phyloP scores from a whole-genome alignment of 2,888 invertebrate genomes.

The Scaptomyza polygonia region DNA sequence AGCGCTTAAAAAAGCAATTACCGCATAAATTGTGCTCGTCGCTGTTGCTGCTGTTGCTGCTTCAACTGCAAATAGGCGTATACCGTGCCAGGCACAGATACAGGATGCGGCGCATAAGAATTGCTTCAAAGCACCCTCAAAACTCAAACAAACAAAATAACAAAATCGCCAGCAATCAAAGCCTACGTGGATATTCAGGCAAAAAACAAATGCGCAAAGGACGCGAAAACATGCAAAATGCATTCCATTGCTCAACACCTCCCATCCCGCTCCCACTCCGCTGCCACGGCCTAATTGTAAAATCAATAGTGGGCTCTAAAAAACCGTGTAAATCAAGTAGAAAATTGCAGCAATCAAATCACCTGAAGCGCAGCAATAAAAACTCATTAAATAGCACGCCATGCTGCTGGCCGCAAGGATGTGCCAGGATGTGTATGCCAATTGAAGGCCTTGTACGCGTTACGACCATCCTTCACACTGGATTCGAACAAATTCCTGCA shows the following conservation, averaged over 20 bases:
- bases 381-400: slow-evolving; percentile 74
- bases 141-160: slow-evolving; percentile 12
- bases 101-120: slow-evolving; percentile 69
- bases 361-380: slow-evolving; percentile 78
- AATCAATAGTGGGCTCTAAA: slow-evolving; percentile 69
- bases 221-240: slow-evolving; percentile 77
- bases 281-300: slow-evolving; percentile 69
- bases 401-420: slow-evolving; percentile 34
- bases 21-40: slow-evolving; percentile 78
- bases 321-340: slow-evolving; percentile 77
- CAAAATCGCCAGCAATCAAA: not conserved
- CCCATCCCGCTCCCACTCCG: not conserved
- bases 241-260: slow-evolving; percentile 38
- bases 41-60: slow-evolving; percentile 15
- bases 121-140: slow-evolving; percentile 69
- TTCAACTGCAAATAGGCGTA: slow-evolving; percentile 46
- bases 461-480: slow-evolving; percentile 57
- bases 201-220: slow-evolving; percentile 70
- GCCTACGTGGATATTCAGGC: not conserved
- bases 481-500: slow-evolving; percentile 67
- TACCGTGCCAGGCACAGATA: slow-evolving; percentile 25
- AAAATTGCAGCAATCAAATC: slow-evolving; percentile 78
- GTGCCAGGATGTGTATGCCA: slow-evolving; percentile 41
- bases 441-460: slow-evolving; percentile 42
- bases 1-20: slow-evolving; percentile 81